These are phyloP conservation scores for Odocoileus virginianus DNA, from an alignment of 2,113 vertebrate genomes.

Conservation along the genomic window DNA sequence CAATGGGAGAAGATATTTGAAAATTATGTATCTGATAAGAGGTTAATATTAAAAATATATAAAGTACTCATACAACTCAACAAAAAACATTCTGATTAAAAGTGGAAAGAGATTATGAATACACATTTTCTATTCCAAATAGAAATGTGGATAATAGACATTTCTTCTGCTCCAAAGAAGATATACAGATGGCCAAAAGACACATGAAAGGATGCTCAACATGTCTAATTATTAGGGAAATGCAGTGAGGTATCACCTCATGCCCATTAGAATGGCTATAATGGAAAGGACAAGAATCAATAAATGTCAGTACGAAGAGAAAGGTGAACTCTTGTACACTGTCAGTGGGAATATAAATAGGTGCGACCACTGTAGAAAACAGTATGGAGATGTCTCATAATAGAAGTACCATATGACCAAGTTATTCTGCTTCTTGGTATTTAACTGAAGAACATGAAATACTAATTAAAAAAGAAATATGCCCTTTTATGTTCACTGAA, in stretches of 20 bases:
- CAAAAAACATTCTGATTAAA: background rate
- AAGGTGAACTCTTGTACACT: background rate
- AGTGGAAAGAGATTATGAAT: background rate
- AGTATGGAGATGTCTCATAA: background rate
- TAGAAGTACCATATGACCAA: background rate
- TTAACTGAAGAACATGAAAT: background rate
- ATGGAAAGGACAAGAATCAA: background rate
- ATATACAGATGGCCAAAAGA: background rate
- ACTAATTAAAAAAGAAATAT: background rate
- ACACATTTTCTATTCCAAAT: background rate
- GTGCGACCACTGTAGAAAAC: background rate
- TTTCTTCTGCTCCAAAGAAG: background rate
- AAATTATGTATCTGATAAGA: background rate
- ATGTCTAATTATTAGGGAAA: background rate
- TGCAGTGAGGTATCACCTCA: background rate
- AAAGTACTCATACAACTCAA: background rate
- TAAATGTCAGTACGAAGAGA: background rate
- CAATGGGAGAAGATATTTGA: background rate
- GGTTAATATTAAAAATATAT: background rate
- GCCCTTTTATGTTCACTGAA: background rate
- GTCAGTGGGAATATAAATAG: background rate
- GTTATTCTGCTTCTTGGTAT: background rate
- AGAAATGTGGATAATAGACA: background rate
- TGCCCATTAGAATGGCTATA: background rate
- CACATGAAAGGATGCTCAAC: background rate